These are phyloP conservation scores for Spheniscus mendiculus DNA, from an alignment of 2,113 vertebrate species.

Conservation along the genomic window DNA sequence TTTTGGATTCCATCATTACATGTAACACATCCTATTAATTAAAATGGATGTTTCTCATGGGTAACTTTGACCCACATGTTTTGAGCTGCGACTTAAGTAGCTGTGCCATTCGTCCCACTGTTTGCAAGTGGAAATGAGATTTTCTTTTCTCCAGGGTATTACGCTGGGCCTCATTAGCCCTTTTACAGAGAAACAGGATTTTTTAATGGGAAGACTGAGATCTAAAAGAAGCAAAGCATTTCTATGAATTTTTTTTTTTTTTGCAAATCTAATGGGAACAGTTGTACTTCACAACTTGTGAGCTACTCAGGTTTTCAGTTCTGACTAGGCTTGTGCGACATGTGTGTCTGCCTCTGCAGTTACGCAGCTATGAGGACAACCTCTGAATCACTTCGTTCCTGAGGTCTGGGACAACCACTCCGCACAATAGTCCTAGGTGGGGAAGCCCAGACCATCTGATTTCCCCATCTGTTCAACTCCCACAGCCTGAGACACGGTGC, in stretches of 20 bases:
- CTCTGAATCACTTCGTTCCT: not conserved
- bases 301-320: not conserved
- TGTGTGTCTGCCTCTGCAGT: not conserved
- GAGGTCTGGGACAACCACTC: not conserved
- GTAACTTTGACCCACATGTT: not conserved
- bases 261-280: not conserved
- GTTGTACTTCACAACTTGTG: not conserved
- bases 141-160: not conserved
- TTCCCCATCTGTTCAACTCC: not conserved
- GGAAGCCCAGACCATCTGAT: not conserved
- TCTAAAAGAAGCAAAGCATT: not conserved
- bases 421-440: not conserved
- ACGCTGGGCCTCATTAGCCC: not conserved
- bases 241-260: not conserved
- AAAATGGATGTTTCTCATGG: not conserved
- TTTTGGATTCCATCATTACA: not conserved
- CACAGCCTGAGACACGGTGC: not conserved
- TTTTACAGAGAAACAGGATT: not conserved
- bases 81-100: not conserved
- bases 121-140: not conserved
- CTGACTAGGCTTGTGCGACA: rapidly evolving
- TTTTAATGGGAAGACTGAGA: not conserved
- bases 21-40: not conserved
- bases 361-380: not conserved
- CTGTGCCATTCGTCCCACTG: not conserved